Evolutionary conservation across 2,113 vertebrate species (phyloP).

Genomic region (Polypterus senegalus): DNA sequence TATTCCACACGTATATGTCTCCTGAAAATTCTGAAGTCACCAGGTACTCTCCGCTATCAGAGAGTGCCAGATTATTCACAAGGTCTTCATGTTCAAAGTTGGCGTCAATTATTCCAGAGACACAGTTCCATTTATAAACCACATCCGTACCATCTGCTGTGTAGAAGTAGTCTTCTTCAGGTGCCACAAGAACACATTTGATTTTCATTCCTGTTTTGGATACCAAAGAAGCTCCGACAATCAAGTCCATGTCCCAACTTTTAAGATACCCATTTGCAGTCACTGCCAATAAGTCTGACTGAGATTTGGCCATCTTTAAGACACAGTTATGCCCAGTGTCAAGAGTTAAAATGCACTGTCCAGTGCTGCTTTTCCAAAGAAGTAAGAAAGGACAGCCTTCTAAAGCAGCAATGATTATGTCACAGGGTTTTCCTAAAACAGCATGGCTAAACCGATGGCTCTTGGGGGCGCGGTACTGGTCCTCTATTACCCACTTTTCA

Average conservation of each 20-base stretch:
- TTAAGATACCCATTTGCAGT: conserved; percentile 28
- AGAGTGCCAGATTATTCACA: conserved; percentile 40
- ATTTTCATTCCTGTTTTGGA: conserved; percentile 36
- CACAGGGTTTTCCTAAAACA: conserved; percentile 34
- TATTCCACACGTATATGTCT: conserved; percentile 54
- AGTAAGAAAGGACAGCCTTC: conserved; percentile 34
- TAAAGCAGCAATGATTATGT: conserved; percentile 47
- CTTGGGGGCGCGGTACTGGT: conserved; percentile 39
- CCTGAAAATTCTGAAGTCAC: conserved; percentile 35
- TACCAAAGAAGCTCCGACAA: conserved; percentile 30
- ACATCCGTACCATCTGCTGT: conserved; percentile 43
- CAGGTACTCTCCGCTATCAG: conserved; percentile 31
- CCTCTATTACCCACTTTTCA: conserved; percentile 30
- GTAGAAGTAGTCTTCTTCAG: conserved; percentile 36
- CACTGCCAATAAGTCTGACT: conserved; percentile 34
- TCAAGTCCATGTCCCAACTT: conserved; percentile 45
- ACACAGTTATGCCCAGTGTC: conserved; percentile 19
- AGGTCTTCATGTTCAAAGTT: conserved; percentile 37
- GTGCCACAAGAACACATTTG: conserved; percentile 30
- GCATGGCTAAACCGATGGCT: conserved; percentile 38
- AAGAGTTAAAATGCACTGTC: conserved; percentile 51
- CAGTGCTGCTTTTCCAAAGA: conserved; percentile 45
- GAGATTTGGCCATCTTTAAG: conserved; percentile 30
- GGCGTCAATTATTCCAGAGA: conserved; percentile 24
- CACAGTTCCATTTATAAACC: conserved; percentile 46